Evolutionary conservation across 1,140 invertebrate genomes (phyloP).

Genomic region (Drosophila yakuba): DNA sequence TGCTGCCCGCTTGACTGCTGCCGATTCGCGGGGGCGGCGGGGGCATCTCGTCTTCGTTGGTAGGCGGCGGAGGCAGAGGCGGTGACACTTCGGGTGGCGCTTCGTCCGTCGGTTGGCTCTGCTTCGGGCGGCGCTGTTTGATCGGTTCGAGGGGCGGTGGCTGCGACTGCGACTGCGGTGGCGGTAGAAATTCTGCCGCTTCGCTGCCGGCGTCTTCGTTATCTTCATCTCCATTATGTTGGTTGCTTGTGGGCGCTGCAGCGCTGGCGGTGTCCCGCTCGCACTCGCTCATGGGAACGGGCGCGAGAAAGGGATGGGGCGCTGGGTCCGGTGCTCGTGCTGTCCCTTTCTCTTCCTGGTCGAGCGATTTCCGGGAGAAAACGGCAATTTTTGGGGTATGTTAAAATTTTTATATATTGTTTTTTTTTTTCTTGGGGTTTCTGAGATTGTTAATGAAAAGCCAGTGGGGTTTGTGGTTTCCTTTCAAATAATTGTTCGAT

Average conservation of each 20-base stretch:
- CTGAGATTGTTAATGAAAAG: slow-evolving; percentile 23
- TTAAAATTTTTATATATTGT: not conserved
- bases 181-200: slow-evolving; percentile 1
- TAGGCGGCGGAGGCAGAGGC: no score
- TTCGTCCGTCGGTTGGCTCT: not conserved
- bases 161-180: not conserved
- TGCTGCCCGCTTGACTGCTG: slow-evolving; percentile 44
- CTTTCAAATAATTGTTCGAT: slow-evolving; percentile 66
- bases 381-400: slow-evolving; percentile 13
- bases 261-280: slow-evolving; percentile 15
- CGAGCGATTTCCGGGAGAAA: slow-evolving; percentile 5
- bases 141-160: not conserved
- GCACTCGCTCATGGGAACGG: not conserved
- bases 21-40: slow-evolving; percentile 38
- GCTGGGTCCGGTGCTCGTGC: not conserved
- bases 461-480: slow-evolving; percentile 13
- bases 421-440: not conserved
- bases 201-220: not conserved
- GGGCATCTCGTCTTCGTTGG: not conserved
- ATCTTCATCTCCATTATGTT: not conserved
- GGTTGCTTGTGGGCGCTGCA: slow-evolving; percentile 1
- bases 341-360: slow-evolving; percentile 17
- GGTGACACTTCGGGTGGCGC: not conserved
- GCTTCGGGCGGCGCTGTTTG: not conserved
- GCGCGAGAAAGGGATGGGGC: not conserved